Conservation (phyloP, 2,888 invertebrate species). For the Phalangium opilio region DNA sequence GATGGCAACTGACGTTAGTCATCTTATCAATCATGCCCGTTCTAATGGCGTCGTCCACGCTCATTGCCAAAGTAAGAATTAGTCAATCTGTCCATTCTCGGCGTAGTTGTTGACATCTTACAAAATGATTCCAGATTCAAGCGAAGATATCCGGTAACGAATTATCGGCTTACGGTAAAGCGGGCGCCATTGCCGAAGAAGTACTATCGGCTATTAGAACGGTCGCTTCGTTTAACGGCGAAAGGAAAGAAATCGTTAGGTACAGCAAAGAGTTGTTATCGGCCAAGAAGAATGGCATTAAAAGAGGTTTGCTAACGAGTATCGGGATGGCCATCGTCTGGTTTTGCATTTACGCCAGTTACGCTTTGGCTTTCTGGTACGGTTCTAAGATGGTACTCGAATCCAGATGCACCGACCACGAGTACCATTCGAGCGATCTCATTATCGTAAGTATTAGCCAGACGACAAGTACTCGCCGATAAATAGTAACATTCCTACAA, state of each 20-base stretch:
- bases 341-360: constrained; percentile 45
- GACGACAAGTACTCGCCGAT: no score
- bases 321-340: constrained; percentile 55
- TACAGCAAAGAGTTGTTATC: constrained; percentile 37
- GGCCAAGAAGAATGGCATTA: constrained; percentile 45
- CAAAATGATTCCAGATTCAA: constrained; percentile 18
- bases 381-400: constrained; percentile 33
- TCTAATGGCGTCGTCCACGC: constrained; percentile 52
- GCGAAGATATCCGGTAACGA: constrained; percentile 13
- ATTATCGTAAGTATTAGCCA: constrained; percentile 17
- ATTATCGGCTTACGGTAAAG: constrained; percentile 45
- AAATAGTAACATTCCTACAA: no score
- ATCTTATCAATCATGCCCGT: constrained; percentile 59
- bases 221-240: constrained; percentile 62
- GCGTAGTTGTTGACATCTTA: no score
- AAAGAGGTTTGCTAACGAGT: constrained; percentile 49
- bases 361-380: constrained; percentile 63
- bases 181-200: constrained; percentile 61
- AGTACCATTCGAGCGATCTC: constrained; percentile 19
- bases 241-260: constrained; percentile 44
- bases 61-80: constrained; percentile 47
- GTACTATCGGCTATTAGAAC: constrained; percentile 53
- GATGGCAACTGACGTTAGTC: constrained; percentile 65
- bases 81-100: no score
- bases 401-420: constrained; percentile 22